Conservation (phyloP, 2,797 vertebrate genomes). For the Enteromius anoplus region DNA sequence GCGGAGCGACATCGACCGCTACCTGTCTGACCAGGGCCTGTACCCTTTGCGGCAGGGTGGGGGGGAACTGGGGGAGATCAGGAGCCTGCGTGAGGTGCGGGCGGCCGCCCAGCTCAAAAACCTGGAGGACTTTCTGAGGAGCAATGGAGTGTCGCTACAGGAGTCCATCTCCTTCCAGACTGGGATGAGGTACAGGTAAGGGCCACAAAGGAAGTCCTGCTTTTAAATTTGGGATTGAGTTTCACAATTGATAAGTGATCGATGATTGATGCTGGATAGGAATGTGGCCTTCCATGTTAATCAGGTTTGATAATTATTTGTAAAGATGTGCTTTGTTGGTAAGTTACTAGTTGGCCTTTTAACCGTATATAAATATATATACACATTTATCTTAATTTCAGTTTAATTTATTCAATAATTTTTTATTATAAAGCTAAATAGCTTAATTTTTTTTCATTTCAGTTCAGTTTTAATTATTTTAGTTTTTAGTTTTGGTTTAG, state of each 20-base stretch:
- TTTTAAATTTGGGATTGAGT: neutral
- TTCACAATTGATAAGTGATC: neutral
- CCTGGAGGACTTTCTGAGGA: slow-evolving; percentile 90
- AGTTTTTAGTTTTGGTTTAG: no score
- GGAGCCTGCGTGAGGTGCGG: slow-evolving; percentile 84
- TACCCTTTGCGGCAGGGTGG: slow-evolving; percentile 79
- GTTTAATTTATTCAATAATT: neutral
- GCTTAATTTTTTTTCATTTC: no score
- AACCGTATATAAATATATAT: neutral
- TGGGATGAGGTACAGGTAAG: slow-evolving; percentile 94
- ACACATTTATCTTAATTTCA: neutral
- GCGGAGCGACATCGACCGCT: slow-evolving; percentile 85
- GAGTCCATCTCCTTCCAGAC: slow-evolving; percentile 81
- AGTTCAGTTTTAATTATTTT: no score
- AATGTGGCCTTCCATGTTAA: neutral
- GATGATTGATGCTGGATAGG: neutral
- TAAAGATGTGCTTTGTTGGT: neutral
- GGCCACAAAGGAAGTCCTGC: slow-evolving; percentile 6
- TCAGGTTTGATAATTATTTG: neutral
- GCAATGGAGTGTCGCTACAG: slow-evolving; percentile 88
- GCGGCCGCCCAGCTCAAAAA: slow-evolving; percentile 88
- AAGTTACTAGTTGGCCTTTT: neutral
- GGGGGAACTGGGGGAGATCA: slow-evolving; percentile 80
- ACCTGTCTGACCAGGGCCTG: slow-evolving; percentile 85
- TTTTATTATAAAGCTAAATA: no score